Base-by-base conservation (phyloP, 2,113 vertebrate species). In the Sprattus sprattus region DNA sequence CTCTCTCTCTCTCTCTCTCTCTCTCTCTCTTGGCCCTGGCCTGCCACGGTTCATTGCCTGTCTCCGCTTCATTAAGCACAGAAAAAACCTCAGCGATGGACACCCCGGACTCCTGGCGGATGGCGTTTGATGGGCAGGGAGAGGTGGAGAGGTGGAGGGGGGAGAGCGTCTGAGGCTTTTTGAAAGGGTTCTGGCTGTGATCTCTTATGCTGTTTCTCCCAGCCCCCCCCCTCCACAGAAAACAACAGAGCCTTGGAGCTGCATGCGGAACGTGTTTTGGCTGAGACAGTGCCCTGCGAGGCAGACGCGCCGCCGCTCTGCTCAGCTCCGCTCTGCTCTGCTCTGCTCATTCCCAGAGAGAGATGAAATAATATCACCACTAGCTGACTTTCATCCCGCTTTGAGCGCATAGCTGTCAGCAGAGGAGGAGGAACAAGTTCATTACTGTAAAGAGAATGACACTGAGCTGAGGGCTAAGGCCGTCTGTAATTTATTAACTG, bases 111-210 rank as follows among this genome's bases (percentile, higher is more conserved):
- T 78, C 4, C 71, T 78, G 71, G 15, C 11, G 85, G 82, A 82
- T 50, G 54, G 11, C 50, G 57, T 60, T 39, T 83, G 50, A 83
- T 44, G 15, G 82, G 18, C 46, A 49, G 9, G 45, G 82, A n/a
- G 8, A 80, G 45, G 2, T 8, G 32, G 46, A 46, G 39, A 49
- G 22, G 64, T 3, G 2, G 39, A 49, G 22, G 64, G 7, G 2
- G 2, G 45, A 3, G 15, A 9, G 57, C 1, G 52, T 83, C 39
- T 83, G 52, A 18, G 13, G 20, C 45, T 67, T 39, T 83, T 39
- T 83, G 81, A 87, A 86, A 80, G 22, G 22, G 71, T 39, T 39
- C 28, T 78, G 83, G 71, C 28, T 78, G 83, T 84, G 60, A 84
- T 75, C 45, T 49, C 45, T 6, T 15, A 47, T 84, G 46, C 60